Evolutionary conservation across 2,797 vertebrate genomes (phyloP), one percentile per base, ranked within the genome.

Genomic region (Hemitrygon akajei): DNA sequence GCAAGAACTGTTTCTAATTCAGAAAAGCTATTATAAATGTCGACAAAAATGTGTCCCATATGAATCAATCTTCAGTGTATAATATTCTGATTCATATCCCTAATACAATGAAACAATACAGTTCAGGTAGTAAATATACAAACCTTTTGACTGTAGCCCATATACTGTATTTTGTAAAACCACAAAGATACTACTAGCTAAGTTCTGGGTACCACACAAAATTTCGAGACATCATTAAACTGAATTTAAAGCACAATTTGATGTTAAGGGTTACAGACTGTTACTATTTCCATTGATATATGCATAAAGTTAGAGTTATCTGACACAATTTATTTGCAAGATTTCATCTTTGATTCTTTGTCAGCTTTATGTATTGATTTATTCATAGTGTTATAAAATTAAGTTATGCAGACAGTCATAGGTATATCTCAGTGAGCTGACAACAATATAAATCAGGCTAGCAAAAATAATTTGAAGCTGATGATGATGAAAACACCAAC

Each of bases 371-470:
- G 63, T 16, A 40, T 14, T 71, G 66, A 89, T 66, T 66, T 89
- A 66, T n/a, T 66, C 10, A 79, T 79, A 11, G n/a, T 34, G 34
- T 66, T 66, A 71, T 22, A 91, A 91, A 37, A 71, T 12, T n/a
- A n/a, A 60, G 60, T 91, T 25, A 34, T 12, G 34, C 63, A 40
- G 66, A 40, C 60, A 40, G 66, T 2, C 63, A 69, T 71, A 25
- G n/a, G n/a, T 91, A 91, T 69, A 91, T 91, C 34, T 63, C 2
- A 60, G 18, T 37, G 18, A 34, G 34, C 25, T 58, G n/a, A 22
- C 34, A 91, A 40, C 63, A 91, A 60, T 40, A 47, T 91, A 66
- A 69, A 91, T 91, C 66, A 71, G 34, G 87, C 71, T 91, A 71
- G 16, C 60, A 69, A 71, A 91, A 66, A 37, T 69, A 91, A 91